Evolutionary conservation across 2,888 invertebrate species (phyloP), one percentile per base, ranked within the genome.

Genomic region (Catocala nupta): DNA sequence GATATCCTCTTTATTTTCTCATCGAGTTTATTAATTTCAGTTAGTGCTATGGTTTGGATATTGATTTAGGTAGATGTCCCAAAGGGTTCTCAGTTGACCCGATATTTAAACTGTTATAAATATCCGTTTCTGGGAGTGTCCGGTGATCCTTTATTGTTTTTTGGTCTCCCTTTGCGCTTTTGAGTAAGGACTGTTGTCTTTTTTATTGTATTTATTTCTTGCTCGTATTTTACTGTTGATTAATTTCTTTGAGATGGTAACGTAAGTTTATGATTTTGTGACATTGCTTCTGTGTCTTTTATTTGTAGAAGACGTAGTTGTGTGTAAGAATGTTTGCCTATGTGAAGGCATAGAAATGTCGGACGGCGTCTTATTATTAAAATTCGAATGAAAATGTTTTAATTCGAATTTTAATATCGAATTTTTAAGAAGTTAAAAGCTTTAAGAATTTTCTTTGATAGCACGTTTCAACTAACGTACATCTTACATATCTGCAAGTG

Each of bases 161-260:
- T 44, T 53, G 25, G 53, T 9, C 36, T 53, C 25, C 44, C 49
- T 63, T 63, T 54, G 57, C 53, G 36, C 48, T 51, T 47, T 53
- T 58, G 54, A 57, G 54, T 44, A 50, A 16, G 50, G 33, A 44
- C 12, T 57, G 56, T 53, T 52, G 11, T 47, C 34, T 58, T 51
- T 49, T 53, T 63, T 44, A 25, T 63, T 44, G 43, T 63, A 49
- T 36, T 63, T 57, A 5, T 34, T 56, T 42, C 33, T 48, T 43
- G 13, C 39, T 55, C 13, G 42, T 43, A 44, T 48, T 53, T 53
- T 39, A 43, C n/a, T 57, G 53, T 49, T 62, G 57, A 56, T 62
- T 57, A 53, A 53, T 62, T 53, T 36, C 57, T 62, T 62, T 62
- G 62, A 56, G 43, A 52, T 36, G 42, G 52, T 25, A 3, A 25